Conservation (phyloP, 2,113 vertebrate species). For the Neomonachus schauinslandi region DNA sequence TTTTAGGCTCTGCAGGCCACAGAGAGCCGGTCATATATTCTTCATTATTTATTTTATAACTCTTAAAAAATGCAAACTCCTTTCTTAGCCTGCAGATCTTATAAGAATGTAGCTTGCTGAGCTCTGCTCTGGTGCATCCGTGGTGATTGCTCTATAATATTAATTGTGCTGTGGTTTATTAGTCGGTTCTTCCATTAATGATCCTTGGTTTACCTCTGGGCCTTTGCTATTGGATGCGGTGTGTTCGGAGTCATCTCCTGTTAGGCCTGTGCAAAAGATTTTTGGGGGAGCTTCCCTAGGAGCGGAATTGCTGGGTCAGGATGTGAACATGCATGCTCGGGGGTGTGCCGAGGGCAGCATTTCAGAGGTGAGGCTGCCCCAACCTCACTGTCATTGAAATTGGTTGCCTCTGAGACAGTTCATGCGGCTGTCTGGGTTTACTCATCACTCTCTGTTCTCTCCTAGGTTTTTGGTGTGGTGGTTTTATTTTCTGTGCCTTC, state of each 20-base stretch:
- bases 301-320: not conserved
- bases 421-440: fast-evolving
- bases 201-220: not conserved
- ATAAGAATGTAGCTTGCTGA: not conserved
- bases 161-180: not conserved
- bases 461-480: not conserved
- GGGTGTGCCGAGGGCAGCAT: not conserved
- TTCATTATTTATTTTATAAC: not conserved
- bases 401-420: not conserved
- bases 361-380: not conserved
- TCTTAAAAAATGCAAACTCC: not conserved
- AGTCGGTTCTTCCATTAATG: not conserved
- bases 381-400: fast-evolving
- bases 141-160: not conserved
- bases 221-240: not conserved
- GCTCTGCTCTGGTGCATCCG: fast-evolving
- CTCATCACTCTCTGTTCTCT: not conserved
- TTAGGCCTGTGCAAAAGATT: fast-evolving
- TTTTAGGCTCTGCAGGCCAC: not conserved
- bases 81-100: not conserved
- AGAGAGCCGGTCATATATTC: not conserved
- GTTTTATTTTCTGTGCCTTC: not conserved
- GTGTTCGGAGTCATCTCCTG: not conserved
- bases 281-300: not conserved
- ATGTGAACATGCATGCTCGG: not conserved